phyloP scores from a whole-genome alignment of 2,797 vertebrate genomes.

The Apodemus agrarius region DNA sequence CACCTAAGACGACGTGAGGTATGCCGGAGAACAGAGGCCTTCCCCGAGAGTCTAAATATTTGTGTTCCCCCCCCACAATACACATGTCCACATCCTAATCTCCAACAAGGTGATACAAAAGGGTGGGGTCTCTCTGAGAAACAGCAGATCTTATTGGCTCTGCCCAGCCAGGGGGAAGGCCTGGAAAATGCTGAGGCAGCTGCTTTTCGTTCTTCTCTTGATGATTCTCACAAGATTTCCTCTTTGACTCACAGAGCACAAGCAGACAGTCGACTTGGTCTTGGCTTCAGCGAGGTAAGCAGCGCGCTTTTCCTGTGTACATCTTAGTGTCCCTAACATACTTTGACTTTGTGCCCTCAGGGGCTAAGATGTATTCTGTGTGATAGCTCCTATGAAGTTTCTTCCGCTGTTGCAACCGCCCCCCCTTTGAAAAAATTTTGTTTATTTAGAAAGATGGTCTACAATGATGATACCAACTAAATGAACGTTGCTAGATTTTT shows the following conservation, averaged over 20 bases:
- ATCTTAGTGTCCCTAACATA: neutral
- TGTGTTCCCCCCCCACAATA: neutral
- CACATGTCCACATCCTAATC: neutral
- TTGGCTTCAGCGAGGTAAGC: neutral
- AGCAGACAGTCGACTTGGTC: no score
- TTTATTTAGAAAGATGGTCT: neutral
- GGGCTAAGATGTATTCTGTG: no score
- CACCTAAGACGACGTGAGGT: neutral
- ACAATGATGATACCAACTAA: neutral
- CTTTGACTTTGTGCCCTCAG: neutral
- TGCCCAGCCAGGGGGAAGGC: neutral
- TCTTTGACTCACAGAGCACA: neutral
- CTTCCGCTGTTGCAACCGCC: neutral
- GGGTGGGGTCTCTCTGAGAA: neutral
- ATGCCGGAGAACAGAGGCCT: neutral
- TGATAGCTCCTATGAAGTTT: constrained; percentile 12
- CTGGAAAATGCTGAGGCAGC: neutral
- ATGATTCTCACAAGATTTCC: no score
- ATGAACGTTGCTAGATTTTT: neutral
- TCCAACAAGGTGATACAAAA: neutral
- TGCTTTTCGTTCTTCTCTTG: rapidly evolving
- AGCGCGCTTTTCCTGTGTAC: neutral
- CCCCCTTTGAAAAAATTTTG: neutral
- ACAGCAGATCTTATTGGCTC: neutral
- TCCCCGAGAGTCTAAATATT: neutral